Conservation (phyloP, 2,797 vertebrate genomes). For the Myotis daubentonii region DNA sequence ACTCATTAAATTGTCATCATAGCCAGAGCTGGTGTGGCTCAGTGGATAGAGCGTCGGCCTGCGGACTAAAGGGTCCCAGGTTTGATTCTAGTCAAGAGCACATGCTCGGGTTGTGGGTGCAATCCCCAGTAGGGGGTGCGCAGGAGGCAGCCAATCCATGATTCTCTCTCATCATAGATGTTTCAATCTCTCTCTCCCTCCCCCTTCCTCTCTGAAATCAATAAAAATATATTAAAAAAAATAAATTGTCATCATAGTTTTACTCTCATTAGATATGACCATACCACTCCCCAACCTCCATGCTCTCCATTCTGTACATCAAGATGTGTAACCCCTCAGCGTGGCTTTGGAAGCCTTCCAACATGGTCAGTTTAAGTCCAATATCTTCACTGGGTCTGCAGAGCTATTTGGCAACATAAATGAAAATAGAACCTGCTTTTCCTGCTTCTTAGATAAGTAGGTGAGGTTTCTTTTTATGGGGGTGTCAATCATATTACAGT, state of each 20-base stretch:
- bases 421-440: constrained; percentile 18
- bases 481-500: background rate
- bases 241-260: constrained; percentile 37
- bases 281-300: constrained; percentile 19
- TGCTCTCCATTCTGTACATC: constrained; percentile 28
- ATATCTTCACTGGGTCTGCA: constrained; percentile 23
- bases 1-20: constrained; percentile 42
- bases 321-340: background rate
- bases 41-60: no score
- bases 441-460: background rate
- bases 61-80: no score
- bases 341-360: constrained; percentile 41
- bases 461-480: background rate
- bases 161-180: no score
- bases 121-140: no score
- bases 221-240: background rate
- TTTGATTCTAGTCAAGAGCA: no score
- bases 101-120: no score
- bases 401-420: constrained; percentile 36
- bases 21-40: no score
- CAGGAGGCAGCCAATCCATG: no score
- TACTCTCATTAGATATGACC: constrained; percentile 45
- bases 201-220: no score
- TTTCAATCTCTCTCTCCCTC: no score
- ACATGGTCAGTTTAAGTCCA: constrained; percentile 34